Evolutionary conservation across 2,113 vertebrate species (phyloP).

Genomic region (Silurus glanis): DNA sequence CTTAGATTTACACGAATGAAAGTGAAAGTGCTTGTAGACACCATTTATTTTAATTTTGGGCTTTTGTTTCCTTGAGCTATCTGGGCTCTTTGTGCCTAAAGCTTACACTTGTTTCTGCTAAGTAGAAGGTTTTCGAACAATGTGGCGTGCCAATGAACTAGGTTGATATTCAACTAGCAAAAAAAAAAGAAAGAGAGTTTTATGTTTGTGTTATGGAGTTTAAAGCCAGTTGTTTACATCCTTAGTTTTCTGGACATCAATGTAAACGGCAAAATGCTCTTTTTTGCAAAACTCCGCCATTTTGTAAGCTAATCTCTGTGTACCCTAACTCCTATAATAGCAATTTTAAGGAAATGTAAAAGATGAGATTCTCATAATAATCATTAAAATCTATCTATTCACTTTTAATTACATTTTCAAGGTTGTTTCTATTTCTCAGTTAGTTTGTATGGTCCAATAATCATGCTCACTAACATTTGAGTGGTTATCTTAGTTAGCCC

Average conservation of each 20-base stretch:
- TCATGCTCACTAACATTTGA: not conserved
- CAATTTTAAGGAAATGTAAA: not conserved
- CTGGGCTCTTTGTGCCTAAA: not conserved
- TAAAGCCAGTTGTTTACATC: not conserved
- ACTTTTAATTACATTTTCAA: not conserved
- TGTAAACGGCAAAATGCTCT: not conserved
- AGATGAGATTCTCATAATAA: not conserved
- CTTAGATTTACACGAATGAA: not conserved
- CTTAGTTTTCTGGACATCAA: not conserved
- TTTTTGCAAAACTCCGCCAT: not conserved
- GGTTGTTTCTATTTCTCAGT: not conserved
- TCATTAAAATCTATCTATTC: not conserved
- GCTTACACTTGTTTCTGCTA: not conserved
- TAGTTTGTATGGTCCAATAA: not conserved
- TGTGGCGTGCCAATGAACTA: not conserved
- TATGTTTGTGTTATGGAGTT: not conserved
- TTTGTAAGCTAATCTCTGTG: not conserved
- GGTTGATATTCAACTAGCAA: not conserved
- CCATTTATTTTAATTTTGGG: conserved; percentile 8
- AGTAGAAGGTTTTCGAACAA: not conserved
- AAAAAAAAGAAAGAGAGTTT: not conserved
- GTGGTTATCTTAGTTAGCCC: not conserved
- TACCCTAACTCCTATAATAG: not conserved
- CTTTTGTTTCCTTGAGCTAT: not conserved
- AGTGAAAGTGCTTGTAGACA: not conserved